Conservation (phyloP, 2,113 vertebrate species). For the Pachyramphus minor region DNA sequence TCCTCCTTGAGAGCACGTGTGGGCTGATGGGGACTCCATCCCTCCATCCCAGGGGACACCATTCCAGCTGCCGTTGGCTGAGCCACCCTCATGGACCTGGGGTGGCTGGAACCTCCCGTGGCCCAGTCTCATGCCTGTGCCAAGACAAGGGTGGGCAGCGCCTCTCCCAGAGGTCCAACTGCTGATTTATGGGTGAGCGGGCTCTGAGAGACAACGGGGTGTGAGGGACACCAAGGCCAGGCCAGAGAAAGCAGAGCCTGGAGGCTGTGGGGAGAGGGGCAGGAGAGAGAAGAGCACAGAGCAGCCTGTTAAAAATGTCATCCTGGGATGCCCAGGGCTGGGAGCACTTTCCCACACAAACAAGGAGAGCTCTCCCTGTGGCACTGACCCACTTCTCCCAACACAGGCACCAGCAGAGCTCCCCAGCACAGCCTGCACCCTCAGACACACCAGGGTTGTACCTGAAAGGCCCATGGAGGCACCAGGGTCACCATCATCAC, state of each 20-base stretch:
- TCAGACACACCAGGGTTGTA: background rate
- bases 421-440: background rate
- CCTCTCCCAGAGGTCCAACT: background rate
- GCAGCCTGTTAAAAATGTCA: background rate
- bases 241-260: background rate
- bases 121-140: background rate
- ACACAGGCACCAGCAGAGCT: background rate
- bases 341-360: fast-evolving
- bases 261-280: background rate
- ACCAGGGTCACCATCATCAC: background rate
- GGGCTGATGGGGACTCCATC: background rate
- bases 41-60: background rate
- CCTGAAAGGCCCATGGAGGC: background rate
- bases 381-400: background rate
- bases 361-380: fast-evolving
- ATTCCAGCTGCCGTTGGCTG: background rate
- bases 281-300: background rate
- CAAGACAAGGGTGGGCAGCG: background rate
- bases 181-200: too few relatives aligned
- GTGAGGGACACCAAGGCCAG: background rate
- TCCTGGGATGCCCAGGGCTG: background rate
- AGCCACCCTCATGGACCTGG: background rate
- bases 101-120: background rate
- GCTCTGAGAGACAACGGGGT: background rate
- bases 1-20: background rate